phyloP scores from a whole-genome alignment of 2,888 invertebrate genomes.

The Incurvaria masculella region DNA sequence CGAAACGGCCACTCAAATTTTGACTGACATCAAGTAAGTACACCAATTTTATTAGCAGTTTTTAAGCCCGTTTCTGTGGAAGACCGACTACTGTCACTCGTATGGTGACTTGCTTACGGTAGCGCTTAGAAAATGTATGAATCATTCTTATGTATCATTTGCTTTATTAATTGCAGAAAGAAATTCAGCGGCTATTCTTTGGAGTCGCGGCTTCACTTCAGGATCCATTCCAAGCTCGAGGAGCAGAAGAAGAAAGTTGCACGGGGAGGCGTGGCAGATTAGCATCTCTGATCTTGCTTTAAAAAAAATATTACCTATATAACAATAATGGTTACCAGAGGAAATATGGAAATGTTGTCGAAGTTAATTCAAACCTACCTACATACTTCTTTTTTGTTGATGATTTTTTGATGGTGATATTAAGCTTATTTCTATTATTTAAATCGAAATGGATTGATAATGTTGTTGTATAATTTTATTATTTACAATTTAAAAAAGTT shows the following conservation, averaged over 20 bases:
- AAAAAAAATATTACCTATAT: too few relatives aligned
- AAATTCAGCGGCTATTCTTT: slow-evolving; percentile 84
- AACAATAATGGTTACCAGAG: too few relatives aligned
- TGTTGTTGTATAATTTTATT: too few relatives aligned
- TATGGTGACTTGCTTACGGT: background rate
- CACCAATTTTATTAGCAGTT: background rate
- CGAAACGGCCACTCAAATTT: slow-evolving; percentile 63
- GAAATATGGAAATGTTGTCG: too few relatives aligned
- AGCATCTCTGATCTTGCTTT: slow-evolving; percentile 62
- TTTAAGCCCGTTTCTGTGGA: background rate
- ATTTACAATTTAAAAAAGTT: too few relatives aligned
- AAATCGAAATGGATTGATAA: too few relatives aligned
- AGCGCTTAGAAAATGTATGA: background rate
- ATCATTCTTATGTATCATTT: slow-evolving; percentile 2
- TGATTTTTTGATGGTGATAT: too few relatives aligned
- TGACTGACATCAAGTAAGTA: slow-evolving; percentile 81
- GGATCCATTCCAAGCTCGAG: slow-evolving; percentile 73
- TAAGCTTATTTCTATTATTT: too few relatives aligned
- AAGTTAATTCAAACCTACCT: too few relatives aligned
- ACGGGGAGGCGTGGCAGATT: slow-evolving; percentile 64
- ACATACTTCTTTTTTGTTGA: too few relatives aligned
- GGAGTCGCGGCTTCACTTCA: slow-evolving; percentile 86
- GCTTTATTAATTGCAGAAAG: slow-evolving; percentile 59
- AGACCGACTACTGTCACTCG: background rate
- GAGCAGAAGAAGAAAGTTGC: slow-evolving; percentile 68